A percentile compares a stretch with the other conserved stretches of the same genome.
phyloP scores from a whole-genome alignment of 2,797 vertebrate genomes.

The Australoheros facetus region DNA sequence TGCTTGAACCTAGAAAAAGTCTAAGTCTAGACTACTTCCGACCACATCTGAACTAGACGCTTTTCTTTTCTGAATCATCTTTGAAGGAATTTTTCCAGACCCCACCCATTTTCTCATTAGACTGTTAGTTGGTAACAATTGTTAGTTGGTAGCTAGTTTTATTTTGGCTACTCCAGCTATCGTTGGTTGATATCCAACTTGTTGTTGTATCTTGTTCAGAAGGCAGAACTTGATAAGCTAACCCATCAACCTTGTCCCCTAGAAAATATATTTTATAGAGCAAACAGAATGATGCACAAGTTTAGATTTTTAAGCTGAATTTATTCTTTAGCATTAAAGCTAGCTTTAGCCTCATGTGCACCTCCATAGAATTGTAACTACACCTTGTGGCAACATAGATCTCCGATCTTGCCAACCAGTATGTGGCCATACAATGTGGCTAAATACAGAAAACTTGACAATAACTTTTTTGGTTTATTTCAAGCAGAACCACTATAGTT shows the following conservation, averaged over 20 bases:
- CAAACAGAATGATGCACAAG: background rate
- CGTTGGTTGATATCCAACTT: background rate
- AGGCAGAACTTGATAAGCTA: background rate
- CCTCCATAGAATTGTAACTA: slow-evolving; percentile 5
- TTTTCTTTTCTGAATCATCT: background rate
- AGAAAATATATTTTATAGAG: slow-evolving; percentile 1
- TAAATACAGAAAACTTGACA: background rate
- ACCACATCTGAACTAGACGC: background rate
- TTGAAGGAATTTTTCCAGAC: background rate
- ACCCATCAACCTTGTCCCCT: background rate
- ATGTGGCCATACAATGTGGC: background rate
- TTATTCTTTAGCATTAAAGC: background rate
- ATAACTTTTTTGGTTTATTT: background rate
- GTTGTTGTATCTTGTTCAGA: background rate
- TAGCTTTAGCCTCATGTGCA: background rate
- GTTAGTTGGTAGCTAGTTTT: background rate
- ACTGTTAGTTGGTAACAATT: background rate
- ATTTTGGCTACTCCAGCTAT: background rate
- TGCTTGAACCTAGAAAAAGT: background rate
- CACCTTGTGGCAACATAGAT: background rate
- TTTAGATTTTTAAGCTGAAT: background rate
- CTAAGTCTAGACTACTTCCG: background rate
- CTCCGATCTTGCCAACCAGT: background rate
- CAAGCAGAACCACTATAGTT: background rate
- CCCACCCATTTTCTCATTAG: background rate